Base-by-base conservation (phyloP, 2,888 invertebrate species). In the Choreutis nemorana region DNA sequence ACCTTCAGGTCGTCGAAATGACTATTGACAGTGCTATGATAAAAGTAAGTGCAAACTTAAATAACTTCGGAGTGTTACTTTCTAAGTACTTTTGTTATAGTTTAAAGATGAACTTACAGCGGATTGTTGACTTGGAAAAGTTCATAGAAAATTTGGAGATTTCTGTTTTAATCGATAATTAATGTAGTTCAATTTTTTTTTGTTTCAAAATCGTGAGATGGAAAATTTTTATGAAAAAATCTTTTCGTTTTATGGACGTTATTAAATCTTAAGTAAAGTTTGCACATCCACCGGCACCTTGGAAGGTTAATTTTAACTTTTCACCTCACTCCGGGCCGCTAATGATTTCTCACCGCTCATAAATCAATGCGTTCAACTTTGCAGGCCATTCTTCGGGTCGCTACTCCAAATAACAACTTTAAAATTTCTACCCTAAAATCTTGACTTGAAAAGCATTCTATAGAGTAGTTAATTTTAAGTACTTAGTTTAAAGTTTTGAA, bases 1-100 rank as follows among this genome's bases (percentile, higher is more conserved):
- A 92, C 1, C 77, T 95, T 39, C 91, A 94, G 58, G 90, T 94
- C 35, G 90, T 96, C 28, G 91, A 95, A 70, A 93, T 96, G 91
- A 94, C 95, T 3, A 90, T 94, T 32, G 92, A 94, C 53, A 93
- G 94, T 54, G 91, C 92, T 14, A 90, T 94, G 89, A 87, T 94
- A 10, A 93, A 94, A 83, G 88, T 87, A 57, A 59, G 61, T 45
- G 11, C n/a, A n/a, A n/a, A n/a, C n/a, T n/a, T n/a, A n/a, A n/a
- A n/a, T n/a, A n/a, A n/a, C n/a, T n/a, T n/a, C n/a, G n/a, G n/a
- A n/a, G n/a, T n/a, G n/a, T n/a, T n/a, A n/a, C n/a, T n/a, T n/a
- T n/a, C n/a, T 18, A 18, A 18, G 18, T 18, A 18, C 18, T 18
- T 18, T 18, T 18, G 8, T 7, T 7, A 18, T 18, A 18, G 6